Conservation (phyloP, 2,113 vertebrate species). For the Hydrolagus affinis region DNA sequence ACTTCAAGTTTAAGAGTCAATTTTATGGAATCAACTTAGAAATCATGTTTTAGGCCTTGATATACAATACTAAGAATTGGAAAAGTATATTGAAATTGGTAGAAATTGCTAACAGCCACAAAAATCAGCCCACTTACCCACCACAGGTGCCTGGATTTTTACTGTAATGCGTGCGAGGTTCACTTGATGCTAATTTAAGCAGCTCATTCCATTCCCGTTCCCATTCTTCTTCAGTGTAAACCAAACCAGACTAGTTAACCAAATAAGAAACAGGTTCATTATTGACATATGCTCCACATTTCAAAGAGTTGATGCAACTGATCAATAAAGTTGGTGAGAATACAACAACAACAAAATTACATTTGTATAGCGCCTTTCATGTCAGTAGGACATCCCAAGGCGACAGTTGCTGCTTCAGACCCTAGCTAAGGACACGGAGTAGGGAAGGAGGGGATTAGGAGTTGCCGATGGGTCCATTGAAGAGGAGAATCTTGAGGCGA, state of each 20-base stretch:
- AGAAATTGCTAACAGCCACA: not conserved
- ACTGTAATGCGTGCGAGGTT: constrained; percentile 86
- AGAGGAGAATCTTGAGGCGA: no score
- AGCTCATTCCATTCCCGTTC: constrained; percentile 93
- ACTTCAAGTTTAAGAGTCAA: no score
- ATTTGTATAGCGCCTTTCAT: no score
- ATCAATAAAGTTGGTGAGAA: not conserved
- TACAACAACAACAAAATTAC: no score
- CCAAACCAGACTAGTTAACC: constrained; percentile 74
- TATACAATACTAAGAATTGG: not conserved
- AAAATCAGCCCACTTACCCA: constrained; percentile 61
- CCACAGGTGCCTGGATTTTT: constrained; percentile 81
- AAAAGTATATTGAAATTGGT: not conserved
- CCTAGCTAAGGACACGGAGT: no score
- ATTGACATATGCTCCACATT: constrained; percentile 2
- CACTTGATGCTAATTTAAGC: constrained; percentile 91
- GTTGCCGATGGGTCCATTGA: no score
- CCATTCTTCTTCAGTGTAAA: constrained; percentile 96
- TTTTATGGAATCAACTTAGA: no score
- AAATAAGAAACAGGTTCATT: not conserved
- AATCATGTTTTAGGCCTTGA: no score
- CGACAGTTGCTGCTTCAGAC: no score
- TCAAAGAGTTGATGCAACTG: not conserved
- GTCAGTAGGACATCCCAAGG: no score
- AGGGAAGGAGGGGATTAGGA: no score